These are phyloP conservation scores for Hephaestus fuliginosus DNA, from an alignment of 2,797 vertebrate genomes.

Conservation along the genomic window DNA sequence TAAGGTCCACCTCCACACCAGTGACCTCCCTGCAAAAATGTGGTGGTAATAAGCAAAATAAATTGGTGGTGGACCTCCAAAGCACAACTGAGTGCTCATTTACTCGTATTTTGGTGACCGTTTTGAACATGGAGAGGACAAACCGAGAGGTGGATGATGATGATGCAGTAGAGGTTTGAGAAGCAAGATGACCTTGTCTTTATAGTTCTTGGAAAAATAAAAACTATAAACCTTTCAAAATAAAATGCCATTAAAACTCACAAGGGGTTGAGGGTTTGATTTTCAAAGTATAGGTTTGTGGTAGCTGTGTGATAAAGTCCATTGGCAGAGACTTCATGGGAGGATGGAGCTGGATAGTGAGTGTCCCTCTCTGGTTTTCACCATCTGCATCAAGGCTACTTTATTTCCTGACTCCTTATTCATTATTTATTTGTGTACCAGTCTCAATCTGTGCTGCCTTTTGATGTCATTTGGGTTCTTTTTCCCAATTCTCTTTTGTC, in stretches of 20 bases:
- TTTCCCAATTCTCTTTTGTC: conserved; percentile 45
- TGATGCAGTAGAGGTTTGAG: neutral
- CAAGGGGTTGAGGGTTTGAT: neutral
- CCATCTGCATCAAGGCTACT: conserved; percentile 21
- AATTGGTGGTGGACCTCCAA: no score
- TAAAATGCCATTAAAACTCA: neutral
- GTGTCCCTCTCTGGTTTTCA: conserved; percentile 10
- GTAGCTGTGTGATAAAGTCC: neutral
- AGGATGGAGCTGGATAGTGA: neutral
- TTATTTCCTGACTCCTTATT: conserved; percentile 28
- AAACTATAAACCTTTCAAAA: neutral
- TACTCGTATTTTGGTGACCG: no score
- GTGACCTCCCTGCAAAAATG: no score
- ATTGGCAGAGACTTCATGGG: neutral
- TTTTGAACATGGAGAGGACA: no score
- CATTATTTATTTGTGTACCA: conserved; percentile 47
- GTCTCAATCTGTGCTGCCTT: conserved; percentile 37
- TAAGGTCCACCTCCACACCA: no score
- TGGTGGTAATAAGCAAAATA: no score
- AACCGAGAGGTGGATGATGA: no score
- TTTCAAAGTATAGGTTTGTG: neutral
- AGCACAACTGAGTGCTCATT: no score
- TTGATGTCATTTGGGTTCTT: conserved; percentile 30
- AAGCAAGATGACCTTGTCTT: neutral
- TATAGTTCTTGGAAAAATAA: neutral